phyloP scores from a whole-genome alignment of 2,888 invertebrate species.

The Flexamia atlantica region DNA sequence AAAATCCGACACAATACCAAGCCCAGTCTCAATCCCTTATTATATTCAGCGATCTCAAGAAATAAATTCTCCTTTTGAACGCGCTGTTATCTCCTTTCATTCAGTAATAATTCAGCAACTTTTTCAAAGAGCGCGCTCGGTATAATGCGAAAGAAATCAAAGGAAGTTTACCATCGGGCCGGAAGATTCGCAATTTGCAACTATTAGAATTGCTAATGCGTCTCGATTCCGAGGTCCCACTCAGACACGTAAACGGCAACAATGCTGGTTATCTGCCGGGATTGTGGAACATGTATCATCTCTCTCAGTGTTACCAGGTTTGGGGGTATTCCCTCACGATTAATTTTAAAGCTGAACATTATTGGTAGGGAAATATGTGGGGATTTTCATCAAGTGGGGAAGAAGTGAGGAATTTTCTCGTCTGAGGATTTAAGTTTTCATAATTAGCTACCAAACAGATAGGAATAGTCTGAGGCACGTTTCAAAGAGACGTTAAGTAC shows the following conservation, averaged over 20 bases:
- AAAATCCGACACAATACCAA: conserved; percentile 7
- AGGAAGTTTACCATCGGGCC: conserved; percentile 36
- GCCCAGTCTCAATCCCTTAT: not conserved
- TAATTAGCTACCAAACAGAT: no score
- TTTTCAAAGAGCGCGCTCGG: conserved; percentile 34
- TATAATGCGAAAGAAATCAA: conserved; percentile 41
- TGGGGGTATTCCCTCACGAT: no score
- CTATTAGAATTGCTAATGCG: conserved; percentile 43
- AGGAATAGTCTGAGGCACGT: no score
- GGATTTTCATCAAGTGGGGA: no score
- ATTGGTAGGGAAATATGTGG: no score
- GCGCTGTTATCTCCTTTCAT: conserved; percentile 45
- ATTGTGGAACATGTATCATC: conserved; percentile 9
- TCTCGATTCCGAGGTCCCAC: conserved; percentile 13
- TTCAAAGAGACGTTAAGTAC: no score
- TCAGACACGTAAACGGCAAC: not conserved
- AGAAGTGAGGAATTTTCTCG: no score
- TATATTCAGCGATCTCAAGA: conserved; percentile 16
- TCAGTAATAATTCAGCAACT: conserved; percentile 41
- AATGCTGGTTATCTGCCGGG: not conserved
- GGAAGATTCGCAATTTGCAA: conserved; percentile 32
- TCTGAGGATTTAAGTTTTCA: no score
- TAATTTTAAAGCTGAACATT: no score
- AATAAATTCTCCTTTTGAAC: conserved; percentile 38
- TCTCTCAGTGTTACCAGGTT: no score